Base-by-base conservation (phyloP, 2,797 vertebrate genomes). In the Scomberomorus guttatus region DNA sequence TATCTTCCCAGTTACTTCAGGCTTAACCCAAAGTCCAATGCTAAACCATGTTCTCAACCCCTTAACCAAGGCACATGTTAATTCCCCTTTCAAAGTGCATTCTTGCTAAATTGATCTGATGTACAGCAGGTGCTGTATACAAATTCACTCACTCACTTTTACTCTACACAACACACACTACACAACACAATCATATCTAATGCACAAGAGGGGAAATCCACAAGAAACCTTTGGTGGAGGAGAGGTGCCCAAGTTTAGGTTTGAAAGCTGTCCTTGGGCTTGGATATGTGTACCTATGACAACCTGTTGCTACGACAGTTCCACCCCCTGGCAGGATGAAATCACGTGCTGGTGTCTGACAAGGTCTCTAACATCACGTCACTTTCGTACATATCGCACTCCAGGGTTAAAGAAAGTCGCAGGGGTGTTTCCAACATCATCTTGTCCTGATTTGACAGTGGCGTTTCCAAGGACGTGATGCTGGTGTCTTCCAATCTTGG, bases 301-400 rank as follows among this genome's bases (percentile, higher is more conserved):
- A 75, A 84, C 77, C 62, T 54, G 75, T 62, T 72, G 56, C 64
- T 71, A 57, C 1, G 50, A 85, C 84, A 82, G 81, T 75, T 84
- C 82, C 75, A 68, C 78, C 86, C 71, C 82, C 64, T 37, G 59
- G 58, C 62, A 3, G 51, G 55, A 27, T 12, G 69, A 61, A 57
- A 92, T 99, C 96, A 99, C 17, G 97, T 97, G 87, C 98, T 99
- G 55, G 98, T 97, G 94, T 99, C 98, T 25, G 98, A 99, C 96
- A 99, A 95, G 0, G 98, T 99, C 93, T 99, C 98, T 85, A 99
- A 92, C 97, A 98, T 98, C 96, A 99, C 97, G 83, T 99, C 98
- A 32, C 96, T 99, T 94, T 99, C 98, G 6, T 97, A 98, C 97
- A 98, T 98, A 90, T 99, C 98, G n/a, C 98, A 99, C 93, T 99